These are phyloP conservation scores for Epiblema foenella DNA, from an alignment of 2,888 invertebrate genomes.

Conservation along the genomic window DNA sequence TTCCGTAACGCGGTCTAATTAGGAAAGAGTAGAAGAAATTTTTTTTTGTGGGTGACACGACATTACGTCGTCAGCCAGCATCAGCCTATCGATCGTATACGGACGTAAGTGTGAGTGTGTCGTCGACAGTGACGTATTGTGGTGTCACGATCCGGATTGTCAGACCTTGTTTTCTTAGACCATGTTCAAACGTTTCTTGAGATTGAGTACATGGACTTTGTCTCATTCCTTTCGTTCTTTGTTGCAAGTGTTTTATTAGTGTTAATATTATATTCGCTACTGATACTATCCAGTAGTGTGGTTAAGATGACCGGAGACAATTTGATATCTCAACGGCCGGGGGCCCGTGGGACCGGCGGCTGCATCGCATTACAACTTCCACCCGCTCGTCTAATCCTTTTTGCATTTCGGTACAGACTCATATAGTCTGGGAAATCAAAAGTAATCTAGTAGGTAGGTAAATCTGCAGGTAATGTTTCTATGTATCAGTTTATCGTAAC, in stretches of 20 bases:
- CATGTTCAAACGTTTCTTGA: not conserved
- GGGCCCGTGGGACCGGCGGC: slow-evolving; percentile 55
- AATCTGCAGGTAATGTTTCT: not conserved
- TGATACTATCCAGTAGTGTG: slow-evolving; percentile 27
- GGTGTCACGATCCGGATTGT: no score
- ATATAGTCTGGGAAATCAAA: not conserved
- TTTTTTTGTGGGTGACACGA: no score
- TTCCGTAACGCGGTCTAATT: no score
- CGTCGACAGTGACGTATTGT: no score
- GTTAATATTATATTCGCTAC: slow-evolving; percentile 16
- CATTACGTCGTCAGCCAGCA: no score
- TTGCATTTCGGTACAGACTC: slow-evolving; percentile 54
- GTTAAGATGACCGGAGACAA: slow-evolving; percentile 58
- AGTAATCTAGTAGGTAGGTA: not conserved
- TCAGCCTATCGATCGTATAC: no score
- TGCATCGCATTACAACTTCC: slow-evolving; percentile 40
- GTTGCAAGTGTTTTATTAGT: not conserved
- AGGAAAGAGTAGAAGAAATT: no score
- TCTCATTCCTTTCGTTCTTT: not conserved
- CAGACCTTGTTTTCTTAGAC: no score
- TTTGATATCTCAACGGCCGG: slow-evolving; percentile 60
- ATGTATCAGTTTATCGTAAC: no score
- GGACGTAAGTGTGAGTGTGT: no score
- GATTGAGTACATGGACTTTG: not conserved
- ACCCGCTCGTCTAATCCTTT: slow-evolving; percentile 58